A percentile compares a stretch with the other conserved stretches of the same genome.
Evolutionary conservation across 2,797 vertebrate species (phyloP).

Genomic region (Sebastes itinus): DNA sequence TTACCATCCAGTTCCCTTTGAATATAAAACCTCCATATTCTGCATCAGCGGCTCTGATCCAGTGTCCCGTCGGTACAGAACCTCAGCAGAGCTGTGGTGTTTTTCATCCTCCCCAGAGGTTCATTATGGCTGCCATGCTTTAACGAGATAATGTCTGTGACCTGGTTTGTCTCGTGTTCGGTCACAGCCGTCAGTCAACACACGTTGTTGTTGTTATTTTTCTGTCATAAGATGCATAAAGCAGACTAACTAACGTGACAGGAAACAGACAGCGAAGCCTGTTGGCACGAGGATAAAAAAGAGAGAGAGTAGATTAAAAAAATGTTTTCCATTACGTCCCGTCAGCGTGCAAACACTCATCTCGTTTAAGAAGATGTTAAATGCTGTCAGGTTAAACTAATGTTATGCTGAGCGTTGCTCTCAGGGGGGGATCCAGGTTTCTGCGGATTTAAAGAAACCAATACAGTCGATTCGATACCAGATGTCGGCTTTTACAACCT

Average conservation of each 20-base stretch:
- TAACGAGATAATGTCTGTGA: background rate
- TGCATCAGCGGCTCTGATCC: background rate
- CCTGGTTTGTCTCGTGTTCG: background rate
- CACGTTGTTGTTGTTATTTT: background rate
- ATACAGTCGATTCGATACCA: slow-evolving; percentile 19
- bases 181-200: background rate
- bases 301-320: background rate
- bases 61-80: too few species aligned
- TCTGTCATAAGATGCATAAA: background rate
- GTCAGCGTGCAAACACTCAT: background rate
- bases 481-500: slow-evolving; percentile 52
- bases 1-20: background rate
- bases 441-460: background rate
- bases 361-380: background rate
- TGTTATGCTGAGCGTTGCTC: background rate
- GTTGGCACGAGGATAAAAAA: background rate
- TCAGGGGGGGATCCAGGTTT: background rate
- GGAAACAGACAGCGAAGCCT: background rate
- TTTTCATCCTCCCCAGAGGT: background rate
- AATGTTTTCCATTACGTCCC: slow-evolving; percentile 5
- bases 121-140: background rate
- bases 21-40: background rate
- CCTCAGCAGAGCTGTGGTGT: background rate
- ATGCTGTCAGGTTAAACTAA: slow-evolving; percentile 8
- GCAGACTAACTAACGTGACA: background rate